phyloP scores from a whole-genome alignment of 53 echinoderm and acorn worm genomes.

The Luidia sarsii region DNA sequence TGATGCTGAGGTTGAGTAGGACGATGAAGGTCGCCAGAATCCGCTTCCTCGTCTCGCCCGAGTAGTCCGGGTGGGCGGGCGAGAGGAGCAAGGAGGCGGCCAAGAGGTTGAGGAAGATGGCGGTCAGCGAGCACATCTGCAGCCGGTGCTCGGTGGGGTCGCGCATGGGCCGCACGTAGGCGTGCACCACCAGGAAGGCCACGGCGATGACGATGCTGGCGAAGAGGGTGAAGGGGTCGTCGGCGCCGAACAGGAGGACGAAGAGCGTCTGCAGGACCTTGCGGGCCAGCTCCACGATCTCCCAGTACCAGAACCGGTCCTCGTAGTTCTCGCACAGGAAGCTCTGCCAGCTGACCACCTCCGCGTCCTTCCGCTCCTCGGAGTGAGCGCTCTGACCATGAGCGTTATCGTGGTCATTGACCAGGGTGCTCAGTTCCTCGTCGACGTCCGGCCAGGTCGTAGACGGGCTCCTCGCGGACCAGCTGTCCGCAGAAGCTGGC shows the following conservation, averaged over 20 bases:
- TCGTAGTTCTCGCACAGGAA: constrained; percentile 60
- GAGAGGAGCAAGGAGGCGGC: constrained; percentile 41
- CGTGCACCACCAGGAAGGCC: constrained; percentile 55
- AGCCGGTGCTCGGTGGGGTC: constrained; percentile 52
- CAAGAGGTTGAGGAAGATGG: constrained; percentile 59
- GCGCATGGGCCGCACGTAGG: constrained; percentile 62
- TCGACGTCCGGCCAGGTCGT: neutral
- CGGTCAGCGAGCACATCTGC: constrained; percentile 52
- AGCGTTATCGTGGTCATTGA: neutral
- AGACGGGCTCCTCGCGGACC: neutral
- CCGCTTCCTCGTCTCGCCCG: neutral
- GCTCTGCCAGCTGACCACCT: neutral
- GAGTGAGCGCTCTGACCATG: too few species aligned
- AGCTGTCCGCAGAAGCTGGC: neutral
- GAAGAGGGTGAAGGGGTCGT: constrained; percentile 44
- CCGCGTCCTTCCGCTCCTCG: too few species aligned
- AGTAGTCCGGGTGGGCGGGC: neutral
- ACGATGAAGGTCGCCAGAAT: constrained; percentile 7
- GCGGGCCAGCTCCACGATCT: constrained; percentile 44
- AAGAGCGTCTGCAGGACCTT: constrained; percentile 40
- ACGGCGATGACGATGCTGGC: constrained; percentile 55
- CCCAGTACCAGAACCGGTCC: constrained; percentile 58
- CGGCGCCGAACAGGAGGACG: constrained; percentile 37
- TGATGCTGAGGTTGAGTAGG: constrained; percentile 20
- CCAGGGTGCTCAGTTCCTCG: neutral